Percentiles rank a stretch among this genome's conserved stretches.
phyloP scores from a whole-genome alignment of 2,113 vertebrate species.

The Lycaon pictus region DNA sequence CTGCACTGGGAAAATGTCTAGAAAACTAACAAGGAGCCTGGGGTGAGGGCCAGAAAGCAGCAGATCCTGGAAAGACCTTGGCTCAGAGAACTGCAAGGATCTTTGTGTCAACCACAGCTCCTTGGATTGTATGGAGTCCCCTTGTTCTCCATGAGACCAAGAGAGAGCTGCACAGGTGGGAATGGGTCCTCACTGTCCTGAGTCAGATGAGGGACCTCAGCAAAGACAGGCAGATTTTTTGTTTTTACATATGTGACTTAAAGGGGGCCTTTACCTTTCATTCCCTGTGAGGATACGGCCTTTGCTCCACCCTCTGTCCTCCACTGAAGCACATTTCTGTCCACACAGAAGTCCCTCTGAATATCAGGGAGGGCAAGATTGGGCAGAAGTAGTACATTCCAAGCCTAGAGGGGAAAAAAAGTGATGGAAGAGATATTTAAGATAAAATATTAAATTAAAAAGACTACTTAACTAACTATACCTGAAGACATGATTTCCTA shows the following conservation, averaged over 20 bases:
- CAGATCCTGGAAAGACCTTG: not conserved
- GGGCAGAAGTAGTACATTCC: not conserved
- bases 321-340: not conserved
- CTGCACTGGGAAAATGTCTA: not conserved
- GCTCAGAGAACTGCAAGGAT: not conserved
- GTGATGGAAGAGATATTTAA: not conserved
- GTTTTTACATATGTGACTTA: not conserved
- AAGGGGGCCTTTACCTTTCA: no score
- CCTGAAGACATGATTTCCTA: not conserved
- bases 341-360: not conserved
- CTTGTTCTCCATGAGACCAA: not conserved
- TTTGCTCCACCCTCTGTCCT: fast-evolving
- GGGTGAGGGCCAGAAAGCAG: not conserved
- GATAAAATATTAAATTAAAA: not conserved
- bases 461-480: not conserved
- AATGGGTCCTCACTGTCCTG: no score
- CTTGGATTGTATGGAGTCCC: no score
- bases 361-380: not conserved
- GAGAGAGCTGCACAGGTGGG: no score
- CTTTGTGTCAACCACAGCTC: no score
- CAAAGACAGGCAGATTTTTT: not conserved
- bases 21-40: not conserved
- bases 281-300: fast-evolving
- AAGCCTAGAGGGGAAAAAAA: not conserved
- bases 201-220: not conserved